Base-by-base conservation (phyloP, 2,113 vertebrate species). In the Oriolus oriolus region DNA sequence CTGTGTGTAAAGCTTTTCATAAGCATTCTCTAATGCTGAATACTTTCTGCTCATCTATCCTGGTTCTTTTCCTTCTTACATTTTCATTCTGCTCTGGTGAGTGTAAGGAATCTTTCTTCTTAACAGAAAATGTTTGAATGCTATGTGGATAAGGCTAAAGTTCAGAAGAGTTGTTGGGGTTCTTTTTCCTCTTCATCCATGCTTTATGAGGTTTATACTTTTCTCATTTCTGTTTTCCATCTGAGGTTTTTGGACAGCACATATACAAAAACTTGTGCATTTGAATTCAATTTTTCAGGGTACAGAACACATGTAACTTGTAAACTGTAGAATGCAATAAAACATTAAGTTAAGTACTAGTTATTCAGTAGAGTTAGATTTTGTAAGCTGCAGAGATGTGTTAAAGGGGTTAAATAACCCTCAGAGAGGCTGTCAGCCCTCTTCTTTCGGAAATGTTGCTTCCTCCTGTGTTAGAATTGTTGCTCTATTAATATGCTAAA, bases 31-130 rank as follows among this genome's bases (percentile, higher is more conserved):
- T 97, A 97, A 93, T 80, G 95, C 85, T 96, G 97, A 96, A 90
- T 98, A 93, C 89, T 97, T 97, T 97, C 95, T 97, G 69, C 94
- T 97, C 93, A 96, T 97, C 95, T 97, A 2, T 95, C 95, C 79
- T 96, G 95, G 90, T 97, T 97, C 82, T 97, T 96, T 97, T 96
- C 70, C 94, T 94, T 96, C 86, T 97, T 96, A 95, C 94, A 94
- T 96, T 98, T 96, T 97, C 94, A 95, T 96, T 96, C 96, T 96
- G 73, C 88, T 96, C 89, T 96, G 96, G 96, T 97, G 96, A 98
- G 95, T 97, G 96, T 96, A 86, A 97, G 97, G 95, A 97, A 96
- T 97, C 71, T 96, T 97, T 95, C 93, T 96, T 97, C 91, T 82
- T 95, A 95, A 96, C 42, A 75, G 75, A 96, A 78, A 37, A 31